phyloP scores from a whole-genome alignment of 1,140 invertebrate genomes.

The Phthorimaea operculella region DNA sequence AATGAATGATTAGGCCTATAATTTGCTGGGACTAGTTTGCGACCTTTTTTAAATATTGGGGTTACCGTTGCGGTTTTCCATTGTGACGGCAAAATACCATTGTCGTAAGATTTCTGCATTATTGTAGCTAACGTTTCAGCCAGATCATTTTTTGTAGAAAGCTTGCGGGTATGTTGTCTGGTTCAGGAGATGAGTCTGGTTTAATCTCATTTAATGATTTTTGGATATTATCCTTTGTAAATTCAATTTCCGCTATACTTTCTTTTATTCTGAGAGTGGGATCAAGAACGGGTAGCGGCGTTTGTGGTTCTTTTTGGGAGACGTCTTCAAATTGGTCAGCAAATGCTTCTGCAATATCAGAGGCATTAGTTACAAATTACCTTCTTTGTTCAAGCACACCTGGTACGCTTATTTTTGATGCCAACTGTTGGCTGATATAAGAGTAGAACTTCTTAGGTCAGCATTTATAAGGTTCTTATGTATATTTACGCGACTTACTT shows the following conservation, averaged over 20 bases:
- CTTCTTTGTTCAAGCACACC: neutral
- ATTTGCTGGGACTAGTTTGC: neutral
- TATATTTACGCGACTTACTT: too few relatives aligned
- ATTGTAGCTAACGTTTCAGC: neutral
- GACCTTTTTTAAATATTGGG: neutral
- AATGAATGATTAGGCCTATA: neutral
- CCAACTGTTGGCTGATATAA: neutral
- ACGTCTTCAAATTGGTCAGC: neutral
- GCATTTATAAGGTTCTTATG: too few relatives aligned
- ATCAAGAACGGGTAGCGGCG: neutral
- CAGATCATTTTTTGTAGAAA: neutral
- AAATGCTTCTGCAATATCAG: neutral
- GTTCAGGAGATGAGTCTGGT: neutral
- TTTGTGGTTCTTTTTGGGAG: neutral
- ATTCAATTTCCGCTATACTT: neutral
- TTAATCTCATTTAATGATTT: neutral
- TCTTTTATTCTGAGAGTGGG: neutral
- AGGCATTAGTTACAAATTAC: neutral
- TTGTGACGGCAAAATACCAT: neutral
- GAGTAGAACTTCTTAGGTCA: neutral
- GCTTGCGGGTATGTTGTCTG: neutral
- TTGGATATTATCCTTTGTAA: neutral
- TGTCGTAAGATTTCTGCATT: neutral
- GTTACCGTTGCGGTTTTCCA: neutral
- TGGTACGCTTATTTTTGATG: neutral